A percentile compares a stretch with the other conserved stretches of the same genome.
phyloP scores from a whole-genome alignment of 2,797 vertebrate genomes.

The Acanthurus leucopareius region DNA sequence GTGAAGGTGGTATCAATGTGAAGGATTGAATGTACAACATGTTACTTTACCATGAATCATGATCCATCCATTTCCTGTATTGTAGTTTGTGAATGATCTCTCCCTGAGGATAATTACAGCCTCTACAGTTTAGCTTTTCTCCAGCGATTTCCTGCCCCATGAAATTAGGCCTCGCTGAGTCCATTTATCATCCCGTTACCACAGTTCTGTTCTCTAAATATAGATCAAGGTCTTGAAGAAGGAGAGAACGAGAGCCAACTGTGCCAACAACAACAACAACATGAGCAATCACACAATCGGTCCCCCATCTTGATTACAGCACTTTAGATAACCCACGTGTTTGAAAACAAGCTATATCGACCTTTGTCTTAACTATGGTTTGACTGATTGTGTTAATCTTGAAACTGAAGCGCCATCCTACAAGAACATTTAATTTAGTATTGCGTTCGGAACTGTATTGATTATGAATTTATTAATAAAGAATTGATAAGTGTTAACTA shows the following conservation, averaged over 20 bases:
- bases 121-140: slow-evolving; percentile 80
- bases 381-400: not conserved
- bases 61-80: slow-evolving; percentile 73
- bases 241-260: slow-evolving; percentile 38
- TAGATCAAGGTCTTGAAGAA: slow-evolving; percentile 74
- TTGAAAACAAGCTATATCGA: slow-evolving; percentile 56
- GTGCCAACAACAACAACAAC: slow-evolving; percentile 77
- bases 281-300: slow-evolving; percentile 64
- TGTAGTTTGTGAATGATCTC: slow-evolving; percentile 77
- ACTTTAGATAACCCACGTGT: slow-evolving; percentile 63
- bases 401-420: not conserved
- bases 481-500: not conserved
- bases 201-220: slow-evolving; percentile 77
- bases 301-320: slow-evolving; percentile 72
- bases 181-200: slow-evolving; percentile 85
- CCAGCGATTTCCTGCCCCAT: slow-evolving; percentile 83
- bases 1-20: slow-evolving; percentile 48
- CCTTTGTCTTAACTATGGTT: slow-evolving; percentile 40
- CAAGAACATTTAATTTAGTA: not conserved
- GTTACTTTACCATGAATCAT: slow-evolving; percentile 66
- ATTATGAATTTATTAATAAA: not conserved
- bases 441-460: not conserved
- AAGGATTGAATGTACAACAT: slow-evolving; percentile 56
- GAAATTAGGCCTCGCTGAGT: slow-evolving; percentile 79
- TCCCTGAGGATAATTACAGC: slow-evolving; percentile 83